These are phyloP conservation scores for Belgica antarctica DNA, from an alignment of 2,888 invertebrate genomes.

Conservation along the genomic window DNA sequence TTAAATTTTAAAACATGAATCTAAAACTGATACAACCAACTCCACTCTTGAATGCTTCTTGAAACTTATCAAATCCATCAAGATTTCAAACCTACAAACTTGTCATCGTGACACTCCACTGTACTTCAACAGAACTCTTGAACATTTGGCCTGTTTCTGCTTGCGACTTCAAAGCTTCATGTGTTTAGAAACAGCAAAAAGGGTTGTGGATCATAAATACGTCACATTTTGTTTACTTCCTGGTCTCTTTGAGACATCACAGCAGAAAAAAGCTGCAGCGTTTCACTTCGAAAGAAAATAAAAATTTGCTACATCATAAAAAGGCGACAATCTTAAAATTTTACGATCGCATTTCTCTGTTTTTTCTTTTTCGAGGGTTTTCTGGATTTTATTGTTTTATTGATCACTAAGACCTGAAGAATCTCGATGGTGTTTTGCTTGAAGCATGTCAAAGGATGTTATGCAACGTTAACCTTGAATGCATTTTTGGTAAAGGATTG, in stretches of 20 bases:
- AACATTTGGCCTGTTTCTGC: too few relatives aligned
- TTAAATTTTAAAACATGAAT: too few relatives aligned
- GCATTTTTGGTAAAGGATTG: not conserved
- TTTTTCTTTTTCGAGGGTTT: not conserved
- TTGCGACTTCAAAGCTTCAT: too few relatives aligned
- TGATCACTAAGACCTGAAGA: not conserved
- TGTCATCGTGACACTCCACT: too few relatives aligned
- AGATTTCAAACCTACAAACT: too few relatives aligned
- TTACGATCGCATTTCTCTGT: not conserved
- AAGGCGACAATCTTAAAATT: not conserved
- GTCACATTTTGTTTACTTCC: not conserved
- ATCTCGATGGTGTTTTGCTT: not conserved
- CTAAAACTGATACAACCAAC: too few relatives aligned
- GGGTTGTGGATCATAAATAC: not conserved
- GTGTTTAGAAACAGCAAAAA: not conserved
- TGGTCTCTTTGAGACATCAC: not conserved
- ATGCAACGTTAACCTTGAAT: conserved; percentile 11
- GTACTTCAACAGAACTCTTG: too few relatives aligned
- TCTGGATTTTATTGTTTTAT: conserved; percentile 21
- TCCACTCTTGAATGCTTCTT: too few relatives aligned
- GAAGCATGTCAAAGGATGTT: not conserved
- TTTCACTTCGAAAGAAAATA: not conserved
- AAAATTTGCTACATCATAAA: conserved; percentile 2
- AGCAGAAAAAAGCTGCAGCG: not conserved
- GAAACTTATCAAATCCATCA: too few relatives aligned